These are phyloP conservation scores for Rhineura floridana DNA, from an alignment of 2,113 vertebrate genomes.

Conservation along the genomic window DNA sequence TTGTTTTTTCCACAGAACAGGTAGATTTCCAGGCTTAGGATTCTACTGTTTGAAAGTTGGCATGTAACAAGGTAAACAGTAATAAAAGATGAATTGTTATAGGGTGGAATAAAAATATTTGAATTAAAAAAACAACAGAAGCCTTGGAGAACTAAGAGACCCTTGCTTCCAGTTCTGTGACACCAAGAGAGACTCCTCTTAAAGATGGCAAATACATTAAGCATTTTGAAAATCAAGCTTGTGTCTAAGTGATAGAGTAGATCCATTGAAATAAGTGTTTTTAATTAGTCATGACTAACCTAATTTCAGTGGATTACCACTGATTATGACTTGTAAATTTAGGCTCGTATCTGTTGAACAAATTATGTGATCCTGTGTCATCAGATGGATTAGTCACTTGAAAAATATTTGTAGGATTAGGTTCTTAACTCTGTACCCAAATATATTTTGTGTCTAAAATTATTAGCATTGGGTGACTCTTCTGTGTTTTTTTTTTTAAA, in stretches of 20 bases:
- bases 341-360: background rate
- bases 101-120: too few relatives aligned
- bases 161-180: background rate
- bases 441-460: background rate
- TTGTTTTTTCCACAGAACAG: background rate
- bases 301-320: too few relatives aligned
- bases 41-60: background rate
- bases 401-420: background rate
- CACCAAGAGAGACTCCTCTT: background rate
- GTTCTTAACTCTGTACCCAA: background rate
- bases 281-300: too few relatives aligned
- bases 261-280: too few relatives aligned
- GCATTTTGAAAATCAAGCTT: accelerated
- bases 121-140: too few relatives aligned
- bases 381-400: background rate
- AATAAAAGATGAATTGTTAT: background rate
- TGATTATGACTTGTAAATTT: too few relatives aligned
- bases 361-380: background rate
- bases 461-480: background rate
- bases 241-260: too few relatives aligned
- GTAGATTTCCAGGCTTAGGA: background rate
- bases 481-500: background rate
- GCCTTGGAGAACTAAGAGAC: accelerated
- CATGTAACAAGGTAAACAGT: accelerated
- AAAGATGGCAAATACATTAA: background rate